These are phyloP conservation scores for Vollenhovia emeryi DNA, from an alignment of 1,140 invertebrate species.

Conservation along the genomic window DNA sequence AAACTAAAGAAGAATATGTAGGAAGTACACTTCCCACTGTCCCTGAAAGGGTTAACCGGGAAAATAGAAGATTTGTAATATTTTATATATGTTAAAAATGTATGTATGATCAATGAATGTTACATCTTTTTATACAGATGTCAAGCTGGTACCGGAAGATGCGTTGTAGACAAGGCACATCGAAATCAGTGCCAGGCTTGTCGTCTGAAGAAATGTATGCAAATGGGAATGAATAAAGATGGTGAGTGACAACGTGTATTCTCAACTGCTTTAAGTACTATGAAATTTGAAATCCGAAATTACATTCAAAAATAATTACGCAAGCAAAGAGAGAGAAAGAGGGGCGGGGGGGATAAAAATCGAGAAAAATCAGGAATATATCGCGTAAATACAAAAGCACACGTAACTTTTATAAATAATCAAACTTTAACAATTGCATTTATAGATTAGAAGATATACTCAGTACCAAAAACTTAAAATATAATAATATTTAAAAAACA, in stretches of 20 bases:
- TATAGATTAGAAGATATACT: not conserved
- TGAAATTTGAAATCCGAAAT: not conserved
- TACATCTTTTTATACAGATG: slow-evolving; percentile 89
- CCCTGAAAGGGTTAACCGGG: too few species aligned
- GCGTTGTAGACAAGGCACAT: slow-evolving; percentile 99
- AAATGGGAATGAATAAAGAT: slow-evolving; percentile 99
- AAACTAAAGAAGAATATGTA: too few species aligned
- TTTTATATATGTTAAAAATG: not conserved
- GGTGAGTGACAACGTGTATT: slow-evolving; percentile 89
- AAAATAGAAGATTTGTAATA: not conserved
- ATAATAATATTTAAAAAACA: not conserved
- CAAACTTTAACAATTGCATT: not conserved
- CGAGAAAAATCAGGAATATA: not conserved
- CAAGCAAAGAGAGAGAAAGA: not conserved
- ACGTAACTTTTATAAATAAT: not conserved
- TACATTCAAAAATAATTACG: not conserved
- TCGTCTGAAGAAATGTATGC: slow-evolving; percentile 98
- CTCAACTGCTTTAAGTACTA: not conserved
- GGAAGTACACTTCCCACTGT: too few species aligned
- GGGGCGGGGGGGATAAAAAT: not conserved
- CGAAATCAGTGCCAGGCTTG: slow-evolving; percentile 99
- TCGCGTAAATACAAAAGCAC: not conserved
- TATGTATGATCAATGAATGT: not conserved
- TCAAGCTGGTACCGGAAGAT: slow-evolving; percentile 97
- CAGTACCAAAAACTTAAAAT: not conserved